Base-by-base conservation (phyloP, 2,888 invertebrate species). In the Pyrochroa serraticornis region DNA sequence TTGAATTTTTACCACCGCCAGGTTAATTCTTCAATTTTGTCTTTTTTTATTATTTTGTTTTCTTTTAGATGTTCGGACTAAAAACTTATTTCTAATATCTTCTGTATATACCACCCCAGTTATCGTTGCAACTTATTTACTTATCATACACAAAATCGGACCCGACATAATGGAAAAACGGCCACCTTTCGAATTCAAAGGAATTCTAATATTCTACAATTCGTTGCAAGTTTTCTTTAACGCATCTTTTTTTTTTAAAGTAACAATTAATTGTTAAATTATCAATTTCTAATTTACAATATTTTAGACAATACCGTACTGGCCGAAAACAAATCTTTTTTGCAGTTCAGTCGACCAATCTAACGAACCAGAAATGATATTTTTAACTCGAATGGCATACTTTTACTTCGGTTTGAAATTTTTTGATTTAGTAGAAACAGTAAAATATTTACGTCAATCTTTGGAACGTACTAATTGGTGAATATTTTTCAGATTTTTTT, bases 161-260 rank as follows among this genome's bases (percentile, higher is more conserved):
- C 64, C 64, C 2, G 49, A 33, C 8, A 41, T 59, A 8, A 64
- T 64, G 64, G 56, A 59, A 45, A 44, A 59, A 36, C 35, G 59
- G 42, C 38, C 34, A 44, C 39, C 64, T 5, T 56, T 49, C 34
- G 45, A 64, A 9, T n/a, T 64, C 7, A 46, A 57, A 3, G 37
- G 50, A n/a, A 36, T 42, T 5, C 38, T 64, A 1, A 57, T 62
- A 39, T 7, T 47, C 1, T 64, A 51, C 41, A 62, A 64, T 43
- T 41, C 51, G 30, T 31, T 56, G 10, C 64, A 64, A 35, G 55
- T 64, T 7, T 8, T 57, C 1, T 7, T 42, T 2, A 64, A 64
- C 14, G 57, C 36, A 1, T 5, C 12, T 7, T 6, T 44, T 8
- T 37, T 52, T 45, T 0, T 52, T n/a, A 1, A 9, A 13, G 52